Evolutionary conservation across 2,113 vertebrate genomes (phyloP), one percentile per base, ranked within the genome.

Genomic region (Vulpes vulpes): DNA sequence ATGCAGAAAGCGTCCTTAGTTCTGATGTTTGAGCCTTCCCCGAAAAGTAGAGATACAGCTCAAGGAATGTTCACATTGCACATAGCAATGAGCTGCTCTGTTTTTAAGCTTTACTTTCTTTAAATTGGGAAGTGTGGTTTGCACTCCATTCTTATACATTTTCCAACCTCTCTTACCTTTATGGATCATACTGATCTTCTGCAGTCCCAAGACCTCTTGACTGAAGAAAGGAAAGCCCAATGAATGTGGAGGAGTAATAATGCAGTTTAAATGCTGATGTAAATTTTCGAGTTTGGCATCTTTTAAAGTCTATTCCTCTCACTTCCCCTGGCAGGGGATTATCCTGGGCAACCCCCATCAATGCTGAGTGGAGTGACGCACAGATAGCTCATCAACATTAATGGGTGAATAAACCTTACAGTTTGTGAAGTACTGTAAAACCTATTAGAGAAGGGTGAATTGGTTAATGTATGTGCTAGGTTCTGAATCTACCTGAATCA

Each of bases 401-500:
- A 79, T 11, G 64, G 81, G 32, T 85, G 78, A 96, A 69, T 81
- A 95, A 97, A 90, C 81, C 85, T 88, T 86, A 79, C 30, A 65
- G 38, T 85, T 71, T 96, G 76, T 84, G 96, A 97, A 95, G 78
- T 81, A 92, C 80, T 94, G 51, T 76, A 96, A 89, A 89, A 86
- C 91, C 94, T 96, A 87, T 84, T 94, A 95, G 57, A 73, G 78
- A 87, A 95, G 62, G 90, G 78, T 89, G 93, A 96, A 78, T 8
- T 78, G 64, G 67, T 69, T 97, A 87, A 96, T 91, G 69, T 76
- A 67, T 22, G 53, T 91, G 53, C 53, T 67, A 84, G 64, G 79
- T 73, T 95, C 64, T 79, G 30, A 93, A 74, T 93, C 96, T 97
- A 95, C 82, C 83, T 83, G 89, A 69, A 94, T 97, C 78, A 89